Base-by-base conservation (phyloP, 2,888 invertebrate genomes). In the Xanthostigma xanthostigma region DNA sequence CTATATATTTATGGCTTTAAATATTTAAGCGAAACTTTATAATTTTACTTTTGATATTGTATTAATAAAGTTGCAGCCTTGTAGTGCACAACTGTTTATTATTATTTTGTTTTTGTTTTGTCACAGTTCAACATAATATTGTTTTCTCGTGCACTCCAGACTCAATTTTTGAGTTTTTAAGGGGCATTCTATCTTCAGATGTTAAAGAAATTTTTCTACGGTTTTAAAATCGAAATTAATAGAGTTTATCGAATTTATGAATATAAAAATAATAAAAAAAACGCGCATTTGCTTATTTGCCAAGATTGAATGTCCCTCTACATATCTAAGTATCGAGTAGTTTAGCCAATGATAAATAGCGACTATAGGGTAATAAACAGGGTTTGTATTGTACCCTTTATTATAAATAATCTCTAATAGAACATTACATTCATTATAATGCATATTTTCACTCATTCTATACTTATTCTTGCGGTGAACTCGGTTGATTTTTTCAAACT, bases 351-450 rank as follows among this genome's bases (percentile, higher is more conserved):
- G 63, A 61, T 59, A 63, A 64, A 27, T 27, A 27, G 27, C 6
- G 63, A 54, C 60, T 55, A 56, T 67, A 66, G 66, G 66, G 62
- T 64, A 63, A 61, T 61, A 14, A 60, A 67, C 67, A 67, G 67
- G 67, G 67, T 67, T 62, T 66, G 66, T 65, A 59, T 27, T 65
- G 63, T 66, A 64, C 66, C 67, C 67, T 66, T 48, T 37, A 40
- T 48, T 17, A 42, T 17, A 27, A 27, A 27, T 27, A 27, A 27
- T 27, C 27, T 27, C 27, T 27, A 27, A 27, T 27, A 27, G 27
- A 27, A 27, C 27, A 27, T 27, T 27, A 27, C 27, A 27, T 27
- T 27, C 27, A 27, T 27, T 27, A 27, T 27, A 27, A 27, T 27
- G 27, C 27, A 27, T 27, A 27, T 27, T 27, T 27, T 27, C 27